Conservation (phyloP, 2,797 vertebrate species). For the Chaetodon trifasciatus region DNA sequence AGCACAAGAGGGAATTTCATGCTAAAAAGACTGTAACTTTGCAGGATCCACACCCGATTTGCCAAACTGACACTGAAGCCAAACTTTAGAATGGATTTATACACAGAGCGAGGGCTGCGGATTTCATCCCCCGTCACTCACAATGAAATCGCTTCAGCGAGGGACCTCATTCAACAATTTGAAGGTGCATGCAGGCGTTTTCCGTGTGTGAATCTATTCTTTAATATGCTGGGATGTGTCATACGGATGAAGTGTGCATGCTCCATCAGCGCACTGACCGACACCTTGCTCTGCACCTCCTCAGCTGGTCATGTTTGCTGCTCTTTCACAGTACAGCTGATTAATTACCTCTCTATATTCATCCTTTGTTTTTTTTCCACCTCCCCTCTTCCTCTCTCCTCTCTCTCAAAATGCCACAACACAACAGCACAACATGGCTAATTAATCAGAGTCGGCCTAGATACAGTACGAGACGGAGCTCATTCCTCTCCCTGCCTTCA, state of each 20-base stretch:
- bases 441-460: conserved; percentile 87
- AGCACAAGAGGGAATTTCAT: not conserved
- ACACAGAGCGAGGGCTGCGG: not conserved
- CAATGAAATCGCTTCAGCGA: not conserved
- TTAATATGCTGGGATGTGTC: conserved; percentile 1
- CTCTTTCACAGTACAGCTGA: conserved; percentile 75
- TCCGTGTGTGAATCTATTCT: conserved; percentile 5
- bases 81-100: conserved; percentile 2
- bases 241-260: conserved; percentile 17
- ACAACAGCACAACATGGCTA: conserved; percentile 80
- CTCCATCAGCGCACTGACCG: conserved; percentile 41
- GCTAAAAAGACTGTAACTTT: not conserved
- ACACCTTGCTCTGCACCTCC: conserved; percentile 45
- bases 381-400: conserved; percentile 14
- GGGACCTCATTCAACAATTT: not conserved
- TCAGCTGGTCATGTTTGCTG: conserved; percentile 62
- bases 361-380: conserved; percentile 45
- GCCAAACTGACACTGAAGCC: not conserved
- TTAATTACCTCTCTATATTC: conserved; percentile 86
- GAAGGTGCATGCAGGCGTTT: not conserved
- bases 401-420: conserved; percentile 78
- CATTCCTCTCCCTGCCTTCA: conserved; percentile 60
- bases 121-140: not conserved
- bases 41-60: not conserved
- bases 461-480: conserved; percentile 71